Percentiles rank a stretch among this genome's conserved stretches.
phyloP scores from a whole-genome alignment of 2,888 invertebrate species.

The Endotricha flammealis region DNA sequence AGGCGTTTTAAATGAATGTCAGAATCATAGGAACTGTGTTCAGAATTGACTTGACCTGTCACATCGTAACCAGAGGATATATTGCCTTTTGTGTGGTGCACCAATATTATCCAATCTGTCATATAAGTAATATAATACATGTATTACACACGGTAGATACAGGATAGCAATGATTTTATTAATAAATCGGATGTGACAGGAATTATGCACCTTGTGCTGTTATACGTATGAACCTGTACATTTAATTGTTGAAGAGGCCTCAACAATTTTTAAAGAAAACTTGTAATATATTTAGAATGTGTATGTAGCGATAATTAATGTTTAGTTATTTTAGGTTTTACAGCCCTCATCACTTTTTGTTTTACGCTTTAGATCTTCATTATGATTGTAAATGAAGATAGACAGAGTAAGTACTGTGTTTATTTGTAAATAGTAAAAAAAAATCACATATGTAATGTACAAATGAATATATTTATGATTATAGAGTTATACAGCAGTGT shows the following conservation, averaged over 20 bases:
- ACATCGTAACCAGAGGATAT: too few relatives aligned
- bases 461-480: constrained; percentile 69
- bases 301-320: constrained; percentile 15
- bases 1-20: too few relatives aligned
- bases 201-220: too few relatives aligned
- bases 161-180: too few relatives aligned
- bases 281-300: constrained; percentile 10
- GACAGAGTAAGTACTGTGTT: constrained; percentile 51
- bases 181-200: too few relatives aligned
- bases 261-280: constrained; percentile 3
- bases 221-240: constrained; percentile 5
- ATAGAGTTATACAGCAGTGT: constrained; percentile 56
- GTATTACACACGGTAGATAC: too few relatives aligned
- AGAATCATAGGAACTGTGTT: too few relatives aligned
- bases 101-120: too few relatives aligned
- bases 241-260: not conserved
- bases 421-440: constrained; percentile 67
- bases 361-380: constrained; percentile 38
- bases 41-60: too few relatives aligned
- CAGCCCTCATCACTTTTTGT: constrained; percentile 54
- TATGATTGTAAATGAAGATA: constrained; percentile 54
- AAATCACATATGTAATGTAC: constrained; percentile 68
- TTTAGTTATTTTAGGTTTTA: constrained; percentile 50
- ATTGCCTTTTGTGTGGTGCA: too few relatives aligned
- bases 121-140: too few relatives aligned